phyloP scores from a whole-genome alignment of 2,797 vertebrate genomes.

The Pseudocheirus occidentalis region DNA sequence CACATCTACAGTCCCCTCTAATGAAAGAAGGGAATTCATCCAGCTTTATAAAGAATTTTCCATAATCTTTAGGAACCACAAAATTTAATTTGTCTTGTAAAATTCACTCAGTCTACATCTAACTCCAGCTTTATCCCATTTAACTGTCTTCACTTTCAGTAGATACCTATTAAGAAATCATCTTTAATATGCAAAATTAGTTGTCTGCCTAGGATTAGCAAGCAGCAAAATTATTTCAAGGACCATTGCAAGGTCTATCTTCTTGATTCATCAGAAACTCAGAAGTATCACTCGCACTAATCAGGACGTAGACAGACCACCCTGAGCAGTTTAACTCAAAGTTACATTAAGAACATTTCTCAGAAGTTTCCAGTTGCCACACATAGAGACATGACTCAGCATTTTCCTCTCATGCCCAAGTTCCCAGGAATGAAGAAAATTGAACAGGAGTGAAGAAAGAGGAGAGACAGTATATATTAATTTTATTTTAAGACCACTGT shows the following conservation, averaged over 20 bases:
- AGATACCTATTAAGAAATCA: conserved; percentile 12
- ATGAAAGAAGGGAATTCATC: not conserved
- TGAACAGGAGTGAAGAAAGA: conserved; percentile 19
- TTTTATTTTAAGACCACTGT: not conserved
- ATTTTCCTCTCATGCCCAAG: conserved; percentile 6
- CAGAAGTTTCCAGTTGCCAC: conserved; percentile 33
- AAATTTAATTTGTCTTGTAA: conserved; percentile 23
- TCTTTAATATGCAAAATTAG: conserved; percentile 3
- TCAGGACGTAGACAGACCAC: not conserved
- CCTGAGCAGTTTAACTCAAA: not conserved
- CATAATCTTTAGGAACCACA: conserved; percentile 19
- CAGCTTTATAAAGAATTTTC: not conserved
- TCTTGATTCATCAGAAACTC: not conserved
- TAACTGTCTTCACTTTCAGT: not conserved
- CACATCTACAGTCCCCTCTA: not conserved
- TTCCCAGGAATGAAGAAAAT: conserved; percentile 37
- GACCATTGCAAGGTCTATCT: not conserved
- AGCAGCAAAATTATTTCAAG: conserved; percentile 4
- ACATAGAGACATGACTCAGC: conserved; percentile 28
- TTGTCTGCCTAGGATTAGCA: not conserved
- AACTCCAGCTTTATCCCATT: conserved; percentile 38
- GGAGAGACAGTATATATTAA: not conserved
- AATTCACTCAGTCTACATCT: not conserved
- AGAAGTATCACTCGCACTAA: not conserved
- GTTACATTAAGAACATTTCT: not conserved